Conservation (phyloP, 2,888 invertebrate genomes). For the Hydroisotoma schaefferi region DNA sequence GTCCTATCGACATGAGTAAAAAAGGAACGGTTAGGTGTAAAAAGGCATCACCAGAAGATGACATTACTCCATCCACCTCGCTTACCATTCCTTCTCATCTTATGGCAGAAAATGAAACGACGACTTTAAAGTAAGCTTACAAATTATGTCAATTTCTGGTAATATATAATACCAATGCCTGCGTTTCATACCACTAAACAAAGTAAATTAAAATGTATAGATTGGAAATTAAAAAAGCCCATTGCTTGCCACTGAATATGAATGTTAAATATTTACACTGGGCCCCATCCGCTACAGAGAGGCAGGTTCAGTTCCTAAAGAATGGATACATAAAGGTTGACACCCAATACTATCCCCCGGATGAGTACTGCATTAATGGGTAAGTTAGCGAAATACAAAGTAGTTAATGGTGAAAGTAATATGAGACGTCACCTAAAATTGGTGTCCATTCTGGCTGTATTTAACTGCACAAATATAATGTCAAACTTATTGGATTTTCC, state of each 20-base stretch:
- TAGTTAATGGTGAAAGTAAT: too few relatives aligned
- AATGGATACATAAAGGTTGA: slow-evolving; percentile 31
- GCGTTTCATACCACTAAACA: background rate
- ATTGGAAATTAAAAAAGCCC: slow-evolving; percentile 10
- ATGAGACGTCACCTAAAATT: background rate
- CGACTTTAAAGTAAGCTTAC: slow-evolving; percentile 18
- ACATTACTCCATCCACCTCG: background rate
- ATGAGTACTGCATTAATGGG: slow-evolving; percentile 33
- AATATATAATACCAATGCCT: background rate
- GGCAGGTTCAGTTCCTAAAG: slow-evolving; percentile 17
- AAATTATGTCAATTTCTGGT: background rate
- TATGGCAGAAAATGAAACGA: slow-evolving; percentile 30
- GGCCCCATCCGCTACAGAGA: background rate
- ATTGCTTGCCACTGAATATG: background rate
- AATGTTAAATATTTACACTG: background rate
- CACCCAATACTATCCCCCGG: slow-evolving; percentile 18
- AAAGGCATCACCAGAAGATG: background rate
- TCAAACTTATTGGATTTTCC: too few relatives aligned
- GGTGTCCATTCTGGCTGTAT: too few relatives aligned
- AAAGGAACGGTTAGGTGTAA: background rate
- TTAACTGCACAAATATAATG: too few relatives aligned
- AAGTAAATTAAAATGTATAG: slow-evolving; percentile 10
- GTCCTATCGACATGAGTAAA: background rate
- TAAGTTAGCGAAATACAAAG: slow-evolving; percentile 6
- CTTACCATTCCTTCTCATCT: slow-evolving; percentile 18